A percentile compares a stretch with the other conserved stretches of the same genome.
These are phyloP conservation scores for Himalopsyche phryganea DNA, from an alignment of 1,140 invertebrate genomes.

Conservation along the genomic window DNA sequence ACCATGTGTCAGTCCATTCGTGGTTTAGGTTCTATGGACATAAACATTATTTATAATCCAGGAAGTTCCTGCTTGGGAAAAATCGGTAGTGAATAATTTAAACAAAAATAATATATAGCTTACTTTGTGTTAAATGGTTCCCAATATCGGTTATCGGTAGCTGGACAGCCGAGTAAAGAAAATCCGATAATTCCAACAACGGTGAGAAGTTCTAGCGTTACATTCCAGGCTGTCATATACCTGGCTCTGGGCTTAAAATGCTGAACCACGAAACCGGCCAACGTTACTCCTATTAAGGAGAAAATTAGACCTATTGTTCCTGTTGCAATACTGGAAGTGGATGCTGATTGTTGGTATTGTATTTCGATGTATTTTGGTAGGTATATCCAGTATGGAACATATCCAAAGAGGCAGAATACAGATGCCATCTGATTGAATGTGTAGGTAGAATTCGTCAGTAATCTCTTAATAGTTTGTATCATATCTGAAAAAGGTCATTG, in stretches of 20 bases:
- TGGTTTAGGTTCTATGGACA: too few species aligned
- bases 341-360: slow-evolving; percentile 69
- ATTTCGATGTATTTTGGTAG: slow-evolving; percentile 75
- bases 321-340: slow-evolving; percentile 63
- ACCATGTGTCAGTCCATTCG: too few species aligned
- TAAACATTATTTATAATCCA: too few species aligned
- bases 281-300: slow-evolving; percentile 66
- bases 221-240: slow-evolving; percentile 69
- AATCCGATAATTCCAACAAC: slow-evolving; percentile 63
- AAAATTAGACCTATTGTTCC: slow-evolving; percentile 68
- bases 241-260: slow-evolving; percentile 66
- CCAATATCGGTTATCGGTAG: slow-evolving; percentile 48
- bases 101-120: too few species aligned
- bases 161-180: slow-evolving; percentile 66
- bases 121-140: slow-evolving; percentile 38
- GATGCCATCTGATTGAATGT: slow-evolving; percentile 67
- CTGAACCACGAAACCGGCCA: slow-evolving; percentile 66
- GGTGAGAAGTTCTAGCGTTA: slow-evolving; percentile 63
- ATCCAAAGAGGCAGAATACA: slow-evolving; percentile 68
- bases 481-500: slow-evolving; percentile 51
- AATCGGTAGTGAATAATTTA: too few species aligned
- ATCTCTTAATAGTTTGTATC: slow-evolving; percentile 59
- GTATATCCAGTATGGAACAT: slow-evolving; percentile 73
- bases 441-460: slow-evolving; percentile 62
- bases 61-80: too few species aligned